phyloP scores from a whole-genome alignment of 2,113 vertebrate species.

The Furnarius figulus region DNA sequence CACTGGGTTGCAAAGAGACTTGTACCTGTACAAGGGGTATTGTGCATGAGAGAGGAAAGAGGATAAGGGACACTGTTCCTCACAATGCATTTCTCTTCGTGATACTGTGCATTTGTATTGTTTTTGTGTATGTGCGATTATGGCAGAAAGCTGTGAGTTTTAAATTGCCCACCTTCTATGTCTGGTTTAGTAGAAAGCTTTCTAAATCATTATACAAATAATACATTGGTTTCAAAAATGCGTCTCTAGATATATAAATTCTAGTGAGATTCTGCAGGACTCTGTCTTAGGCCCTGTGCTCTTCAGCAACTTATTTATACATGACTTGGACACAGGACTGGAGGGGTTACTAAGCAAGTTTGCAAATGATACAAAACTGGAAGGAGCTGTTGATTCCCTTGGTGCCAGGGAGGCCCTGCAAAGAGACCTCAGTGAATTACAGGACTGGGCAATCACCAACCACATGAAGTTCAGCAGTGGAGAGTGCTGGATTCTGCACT shows the following conservation, averaged over 20 bases:
- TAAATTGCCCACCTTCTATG: not conserved
- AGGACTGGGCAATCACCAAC: not conserved
- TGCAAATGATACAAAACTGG: not conserved
- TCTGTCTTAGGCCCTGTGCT: not conserved
- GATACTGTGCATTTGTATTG: rapidly evolving
- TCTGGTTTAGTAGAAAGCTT: not conserved
- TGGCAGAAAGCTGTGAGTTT: not conserved
- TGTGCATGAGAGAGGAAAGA: not conserved
- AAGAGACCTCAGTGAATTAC: not conserved
- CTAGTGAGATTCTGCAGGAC: not conserved
- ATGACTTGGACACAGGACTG: not conserved
- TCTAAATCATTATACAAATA: not conserved
- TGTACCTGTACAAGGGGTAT: not conserved
- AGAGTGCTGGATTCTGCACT: not conserved
- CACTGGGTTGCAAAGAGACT: not conserved
- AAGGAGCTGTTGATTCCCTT: not conserved
- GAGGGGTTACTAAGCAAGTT: not conserved
- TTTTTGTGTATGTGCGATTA: not conserved
- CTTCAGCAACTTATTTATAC: not conserved
- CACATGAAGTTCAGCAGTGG: not conserved
- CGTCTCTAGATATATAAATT: not conserved
- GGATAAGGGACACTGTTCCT: not conserved
- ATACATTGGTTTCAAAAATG: not conserved
- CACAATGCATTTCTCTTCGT: rapidly evolving
- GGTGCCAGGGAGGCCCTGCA: not conserved